Conservation (phyloP, 2,888 invertebrate genomes). For the Cheilosia impressa region DNA sequence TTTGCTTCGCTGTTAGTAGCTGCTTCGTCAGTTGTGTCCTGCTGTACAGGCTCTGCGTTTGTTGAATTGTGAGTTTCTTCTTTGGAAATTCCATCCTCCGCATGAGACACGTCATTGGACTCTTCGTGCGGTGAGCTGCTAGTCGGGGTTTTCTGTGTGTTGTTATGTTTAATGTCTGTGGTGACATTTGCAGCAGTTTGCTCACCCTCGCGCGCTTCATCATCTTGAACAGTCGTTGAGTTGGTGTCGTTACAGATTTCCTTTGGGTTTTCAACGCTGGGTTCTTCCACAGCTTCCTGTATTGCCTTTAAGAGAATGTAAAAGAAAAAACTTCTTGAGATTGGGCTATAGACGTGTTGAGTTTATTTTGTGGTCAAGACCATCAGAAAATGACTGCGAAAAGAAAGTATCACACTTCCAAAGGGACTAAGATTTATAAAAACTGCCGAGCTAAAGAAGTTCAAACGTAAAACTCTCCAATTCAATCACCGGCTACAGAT, state of each 20-base stretch:
- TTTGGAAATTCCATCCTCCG: constrained; percentile 20
- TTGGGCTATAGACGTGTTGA: background rate
- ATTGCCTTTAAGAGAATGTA: constrained; percentile 30
- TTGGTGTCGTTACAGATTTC: constrained; percentile 24
- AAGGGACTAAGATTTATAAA: too few relatives aligned
- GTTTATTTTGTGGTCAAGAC: too few relatives aligned
- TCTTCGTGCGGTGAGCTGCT: constrained; percentile 65
- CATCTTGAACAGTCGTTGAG: background rate
- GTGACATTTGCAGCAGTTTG: constrained; percentile 12
- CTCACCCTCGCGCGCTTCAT: constrained; percentile 6
- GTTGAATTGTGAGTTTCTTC: constrained; percentile 8
- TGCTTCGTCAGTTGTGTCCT: constrained; percentile 14
- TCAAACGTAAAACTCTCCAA: too few relatives aligned
- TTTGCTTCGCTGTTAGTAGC: constrained; percentile 7
- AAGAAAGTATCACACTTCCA: too few relatives aligned
- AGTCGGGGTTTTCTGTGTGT: constrained; percentile 2
- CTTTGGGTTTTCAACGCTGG: constrained; percentile 32
- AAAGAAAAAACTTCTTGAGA: background rate
- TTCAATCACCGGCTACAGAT: too few relatives aligned
- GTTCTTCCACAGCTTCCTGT: constrained; percentile 49
- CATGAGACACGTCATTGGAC: constrained; percentile 72
- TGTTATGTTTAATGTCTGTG: constrained; percentile 30
- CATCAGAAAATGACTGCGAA: too few relatives aligned
- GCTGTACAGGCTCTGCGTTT: constrained; percentile 19
- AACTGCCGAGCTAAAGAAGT: too few relatives aligned